Percentiles rank a stretch among this genome's conserved stretches.
These are phyloP conservation scores for Phoenicopterus ruber DNA, from an alignment of 2,113 vertebrate genomes.

Conservation along the genomic window DNA sequence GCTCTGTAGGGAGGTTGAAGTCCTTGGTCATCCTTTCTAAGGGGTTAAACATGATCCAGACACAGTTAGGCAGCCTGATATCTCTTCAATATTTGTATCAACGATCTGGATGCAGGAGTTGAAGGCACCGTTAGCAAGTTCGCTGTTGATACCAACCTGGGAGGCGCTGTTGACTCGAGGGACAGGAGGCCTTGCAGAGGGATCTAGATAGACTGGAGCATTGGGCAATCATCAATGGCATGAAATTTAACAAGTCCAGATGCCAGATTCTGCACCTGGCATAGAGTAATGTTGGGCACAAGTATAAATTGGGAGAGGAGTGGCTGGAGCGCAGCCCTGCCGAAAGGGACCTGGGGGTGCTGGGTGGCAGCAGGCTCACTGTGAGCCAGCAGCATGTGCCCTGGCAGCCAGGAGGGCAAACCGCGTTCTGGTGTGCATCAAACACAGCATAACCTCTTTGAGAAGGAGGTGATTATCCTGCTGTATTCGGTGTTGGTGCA, in stretches of 20 bases:
- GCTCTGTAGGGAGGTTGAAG: neutral
- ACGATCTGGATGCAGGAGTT: neutral
- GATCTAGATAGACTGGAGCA: too few relatives aligned
- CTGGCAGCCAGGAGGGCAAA: neutral
- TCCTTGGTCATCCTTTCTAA: neutral
- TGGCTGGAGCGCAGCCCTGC: neutral
- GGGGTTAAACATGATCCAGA: neutral
- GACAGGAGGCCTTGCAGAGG: neutral
- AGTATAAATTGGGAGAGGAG: neutral
- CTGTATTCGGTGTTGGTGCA: fast-evolving
- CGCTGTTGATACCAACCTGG: too few relatives aligned
- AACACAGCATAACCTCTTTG: neutral
- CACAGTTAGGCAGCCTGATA: too few relatives aligned
- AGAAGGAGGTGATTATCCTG: neutral
- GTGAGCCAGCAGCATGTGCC: too few relatives aligned
- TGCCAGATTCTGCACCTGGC: neutral
- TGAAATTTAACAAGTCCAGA: neutral
- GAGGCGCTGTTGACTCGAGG: neutral
- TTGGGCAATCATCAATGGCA: fast-evolving
- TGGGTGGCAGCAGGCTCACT: too few relatives aligned
- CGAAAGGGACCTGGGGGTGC: neutral
- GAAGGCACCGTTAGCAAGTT: too few relatives aligned
- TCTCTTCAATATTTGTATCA: neutral
- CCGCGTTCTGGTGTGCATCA: neutral
- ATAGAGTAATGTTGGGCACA: fast-evolving